phyloP scores from a whole-genome alignment of 2,888 invertebrate genomes.

The Lithosia quadra region DNA sequence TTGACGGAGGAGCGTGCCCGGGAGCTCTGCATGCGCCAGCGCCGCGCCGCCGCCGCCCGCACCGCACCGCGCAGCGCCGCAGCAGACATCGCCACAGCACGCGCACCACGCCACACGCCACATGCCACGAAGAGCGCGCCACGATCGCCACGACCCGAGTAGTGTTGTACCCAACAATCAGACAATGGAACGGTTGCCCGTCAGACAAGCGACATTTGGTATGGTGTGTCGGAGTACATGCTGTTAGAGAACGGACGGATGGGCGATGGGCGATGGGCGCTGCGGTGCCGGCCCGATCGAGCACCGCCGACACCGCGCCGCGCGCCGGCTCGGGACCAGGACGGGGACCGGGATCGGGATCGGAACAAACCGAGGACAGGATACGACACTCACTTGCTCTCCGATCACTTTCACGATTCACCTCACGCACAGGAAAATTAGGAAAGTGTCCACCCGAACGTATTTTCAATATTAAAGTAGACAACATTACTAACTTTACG shows the following conservation, averaged over 20 bases:
- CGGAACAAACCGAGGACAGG: slow-evolving; percentile 50
- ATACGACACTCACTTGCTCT: slow-evolving; percentile 58
- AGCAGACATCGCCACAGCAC: slow-evolving; percentile 41
- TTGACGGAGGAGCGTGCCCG: slow-evolving; percentile 96
- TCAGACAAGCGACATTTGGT: slow-evolving; percentile 87
- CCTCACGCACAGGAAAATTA: slow-evolving; percentile 61
- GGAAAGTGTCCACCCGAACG: slow-evolving; percentile 82
- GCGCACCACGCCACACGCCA: slow-evolving; percentile 44
- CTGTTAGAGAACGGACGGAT: slow-evolving; percentile 84
- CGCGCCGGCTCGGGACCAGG: slow-evolving; percentile 37
- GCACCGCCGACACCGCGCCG: slow-evolving; percentile 56
- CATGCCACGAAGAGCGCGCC: slow-evolving; percentile 81
- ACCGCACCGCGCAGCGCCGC: slow-evolving; percentile 33
- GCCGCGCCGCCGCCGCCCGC: slow-evolving; percentile 40
- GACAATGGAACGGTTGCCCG: slow-evolving; percentile 88
- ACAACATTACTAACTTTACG: slow-evolving; percentile 66
- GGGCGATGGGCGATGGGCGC: slow-evolving; percentile 70
- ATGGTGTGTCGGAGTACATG: slow-evolving; percentile 84
- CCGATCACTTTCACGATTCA: slow-evolving; percentile 55
- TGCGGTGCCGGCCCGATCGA: slow-evolving; percentile 65
- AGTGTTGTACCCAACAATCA: slow-evolving; percentile 88
- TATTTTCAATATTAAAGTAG: slow-evolving; percentile 49
- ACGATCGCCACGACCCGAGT: slow-evolving; percentile 87
- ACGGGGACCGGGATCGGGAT: slow-evolving; percentile 48
- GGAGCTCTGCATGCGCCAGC: slow-evolving; percentile 90